Conservation (phyloP, 2,113 vertebrate genomes). For the Neotoma lepida region DNA sequence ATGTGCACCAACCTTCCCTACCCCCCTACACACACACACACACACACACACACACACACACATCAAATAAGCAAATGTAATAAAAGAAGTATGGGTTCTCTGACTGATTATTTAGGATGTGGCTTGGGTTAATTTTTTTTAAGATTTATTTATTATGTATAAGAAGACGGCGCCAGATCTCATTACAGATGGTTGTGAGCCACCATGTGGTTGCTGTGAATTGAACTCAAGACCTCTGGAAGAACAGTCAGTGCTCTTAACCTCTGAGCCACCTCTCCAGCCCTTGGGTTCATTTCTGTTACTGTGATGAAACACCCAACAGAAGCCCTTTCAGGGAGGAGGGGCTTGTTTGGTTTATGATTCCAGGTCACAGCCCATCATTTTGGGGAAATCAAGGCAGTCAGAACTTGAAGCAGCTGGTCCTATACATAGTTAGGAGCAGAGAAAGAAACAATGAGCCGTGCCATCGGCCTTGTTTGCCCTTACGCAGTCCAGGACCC, state of each 20-base stretch:
- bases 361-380: not conserved
- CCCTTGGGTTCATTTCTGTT: not conserved
- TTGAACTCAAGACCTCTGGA: no score
- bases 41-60: not conserved
- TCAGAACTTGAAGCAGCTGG: not conserved
- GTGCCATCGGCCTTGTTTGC: not conserved
- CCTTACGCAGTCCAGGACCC: not conserved
- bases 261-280: no score
- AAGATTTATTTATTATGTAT: no score
- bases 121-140: not conserved
- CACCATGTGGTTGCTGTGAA: no score
- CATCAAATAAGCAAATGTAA: not conserved
- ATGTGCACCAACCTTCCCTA: no score
- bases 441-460: not conserved
- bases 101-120: not conserved
- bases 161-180: no score
- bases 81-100: not conserved
- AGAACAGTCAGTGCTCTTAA: no score
- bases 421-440: not conserved
- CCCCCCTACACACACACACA: not conserved
- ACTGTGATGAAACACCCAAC: not conserved
- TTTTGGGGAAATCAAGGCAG: not conserved
- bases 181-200: no score
- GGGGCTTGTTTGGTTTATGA: not conserved
- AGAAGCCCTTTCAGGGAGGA: not conserved